Base-by-base conservation (phyloP, 64 coral and sea anemone species). In the Porites australiensis region DNA sequence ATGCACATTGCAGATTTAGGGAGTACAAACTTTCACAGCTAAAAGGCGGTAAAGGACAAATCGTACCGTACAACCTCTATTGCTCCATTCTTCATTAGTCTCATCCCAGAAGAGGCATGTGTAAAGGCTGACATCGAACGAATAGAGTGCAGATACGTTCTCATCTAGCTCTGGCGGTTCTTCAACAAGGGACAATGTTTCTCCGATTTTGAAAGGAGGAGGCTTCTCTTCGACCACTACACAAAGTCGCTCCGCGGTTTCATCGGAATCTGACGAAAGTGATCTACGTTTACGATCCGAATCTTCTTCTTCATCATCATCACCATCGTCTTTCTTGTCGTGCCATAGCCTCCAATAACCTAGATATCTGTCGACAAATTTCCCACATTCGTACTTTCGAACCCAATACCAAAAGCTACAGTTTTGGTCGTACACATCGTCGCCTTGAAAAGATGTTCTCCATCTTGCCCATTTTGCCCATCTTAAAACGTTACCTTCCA, bases 31-130 rank as follows among this genome's bases (percentile, higher is more conserved):
- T n/a, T n/a, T n/a, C n/a, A n/a, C n/a, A n/a, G n/a, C n/a, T n/a
- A n/a, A n/a, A n/a, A n/a, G n/a, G n/a, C n/a, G n/a, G n/a, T n/a
- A n/a, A n/a, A n/a, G n/a, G n/a, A n/a, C n/a, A n/a, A n/a, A n/a
- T n/a, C n/a, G n/a, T 80, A 80, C 77, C 77, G 20, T 60, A 55
- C 77, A 80, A 0, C 77, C 77, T 43, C 9, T 13, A 4, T n/a
- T 80, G 12, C 55, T 80, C 77, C 77, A 80, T 80, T 80, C 77
- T 8, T 80, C 77, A 43, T 80, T 80, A 9, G 13, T 2, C 13
- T 80, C 77, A 80, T 80, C 19, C 77, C 77, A 80, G 12, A 80
- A 80, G 43, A 80, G 52, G 8, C 77, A 80, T 11, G 52, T 58
- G 54, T 80, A 80, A 60, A 80, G 55, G n/a, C 54, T 61, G 21